Base-by-base conservation (phyloP, 1,140 invertebrate genomes). In the Magallana gigas region DNA sequence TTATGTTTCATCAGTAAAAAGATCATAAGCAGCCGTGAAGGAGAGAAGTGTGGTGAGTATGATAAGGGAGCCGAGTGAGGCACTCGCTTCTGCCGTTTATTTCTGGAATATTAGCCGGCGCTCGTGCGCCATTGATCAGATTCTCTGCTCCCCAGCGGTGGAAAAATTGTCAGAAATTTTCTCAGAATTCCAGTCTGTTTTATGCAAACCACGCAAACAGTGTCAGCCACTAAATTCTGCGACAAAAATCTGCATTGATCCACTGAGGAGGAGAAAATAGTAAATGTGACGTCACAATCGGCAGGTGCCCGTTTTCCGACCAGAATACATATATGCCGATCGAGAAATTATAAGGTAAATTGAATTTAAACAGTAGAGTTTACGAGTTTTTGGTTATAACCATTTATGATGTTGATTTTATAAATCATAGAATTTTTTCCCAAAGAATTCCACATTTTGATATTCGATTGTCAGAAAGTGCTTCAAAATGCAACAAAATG, bases 111-210 rank as follows among this genome's bases (percentile, higher is more conserved):
- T 76, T 76, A 76, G 68, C 29, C 23, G 3, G 12, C 7, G 23
- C 23, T 76, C 8, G 68, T 29, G 36, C 36, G 9, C 36, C 23
- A 76, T 76, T 76, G 68, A 76, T 76, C 68, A 76, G 18, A 29
- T 76, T 76, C 68, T 29, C 68, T 12, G 68, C 68, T 76, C 68
- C 23, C 68, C 14, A 29, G 36, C 68, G 68, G 68, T 29, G 36
- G 68, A 76, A 36, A 76, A 29, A 76, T 29, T 76, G 23, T 29
- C 23, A 76, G 68, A 76, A 36, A 76, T 76, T 29, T 76, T 76
- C 68, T 29, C 23, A 76, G 23, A 76, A 76, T 76, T 76, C 68
- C 68, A 76, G 29, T 76, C 68, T 36, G 68, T 36, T 76, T 18
- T 29, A 11, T 76, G 68, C 68, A 18, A 76, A 29, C 36, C 14